Conservation (phyloP, 35 echinoderm and acorn worm genomes). For the Heliocidaris erythrogramma region DNA sequence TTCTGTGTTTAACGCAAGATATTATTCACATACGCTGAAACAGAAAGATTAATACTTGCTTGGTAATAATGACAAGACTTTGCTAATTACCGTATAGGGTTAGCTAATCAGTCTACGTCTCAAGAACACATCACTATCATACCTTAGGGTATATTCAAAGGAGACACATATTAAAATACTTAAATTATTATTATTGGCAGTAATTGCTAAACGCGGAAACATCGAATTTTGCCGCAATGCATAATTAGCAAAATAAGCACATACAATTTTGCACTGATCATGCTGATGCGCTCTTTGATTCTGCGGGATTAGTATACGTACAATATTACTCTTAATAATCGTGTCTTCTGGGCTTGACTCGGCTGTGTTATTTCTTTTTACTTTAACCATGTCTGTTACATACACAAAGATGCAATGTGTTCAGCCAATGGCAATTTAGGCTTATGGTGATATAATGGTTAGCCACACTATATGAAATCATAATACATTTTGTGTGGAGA, state of each 20-base stretch:
- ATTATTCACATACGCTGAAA: background rate
- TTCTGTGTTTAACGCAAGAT: background rate
- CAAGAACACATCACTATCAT: background rate
- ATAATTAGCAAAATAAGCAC: background rate
- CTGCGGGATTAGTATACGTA: background rate
- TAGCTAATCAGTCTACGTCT: background rate
- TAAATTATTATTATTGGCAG: background rate
- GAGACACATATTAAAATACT: background rate
- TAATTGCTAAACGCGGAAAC: background rate
- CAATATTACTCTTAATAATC: background rate
- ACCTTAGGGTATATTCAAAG: background rate
- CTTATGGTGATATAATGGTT: too few relatives aligned
- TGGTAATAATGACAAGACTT: background rate
- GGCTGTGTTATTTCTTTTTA: background rate
- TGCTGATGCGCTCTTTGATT: background rate
- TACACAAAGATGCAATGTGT: too few relatives aligned
- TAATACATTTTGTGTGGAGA: too few relatives aligned
- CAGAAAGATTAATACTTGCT: background rate
- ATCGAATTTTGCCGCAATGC: background rate
- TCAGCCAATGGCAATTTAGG: too few relatives aligned
- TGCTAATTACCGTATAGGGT: background rate
- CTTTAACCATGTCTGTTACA: too few relatives aligned
- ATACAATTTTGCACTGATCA: background rate
- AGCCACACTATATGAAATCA: too few relatives aligned
- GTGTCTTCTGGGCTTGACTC: conserved; percentile 6